A percentile compares a stretch with the other conserved stretches of the same genome.
phyloP scores from a whole-genome alignment of 2,797 vertebrate species.

The Taenioides sp. region DNA sequence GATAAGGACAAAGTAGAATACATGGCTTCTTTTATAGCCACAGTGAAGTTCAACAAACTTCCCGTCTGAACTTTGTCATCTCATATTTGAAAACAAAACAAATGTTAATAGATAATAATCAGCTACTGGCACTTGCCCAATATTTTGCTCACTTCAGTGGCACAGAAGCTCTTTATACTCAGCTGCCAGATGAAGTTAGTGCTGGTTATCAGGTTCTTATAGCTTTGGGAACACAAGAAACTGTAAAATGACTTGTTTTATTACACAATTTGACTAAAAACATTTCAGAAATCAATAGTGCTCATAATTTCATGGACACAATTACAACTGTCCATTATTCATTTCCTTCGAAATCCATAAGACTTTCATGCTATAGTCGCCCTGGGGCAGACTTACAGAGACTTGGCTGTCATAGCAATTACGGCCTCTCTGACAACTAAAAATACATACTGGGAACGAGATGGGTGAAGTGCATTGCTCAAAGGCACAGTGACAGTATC shows the following conservation, averaged over 20 bases:
- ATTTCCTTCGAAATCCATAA: neutral
- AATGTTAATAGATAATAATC: slow-evolving; percentile 25
- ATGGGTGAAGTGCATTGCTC: neutral
- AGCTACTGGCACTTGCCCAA: slow-evolving; percentile 20
- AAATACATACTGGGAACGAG: neutral
- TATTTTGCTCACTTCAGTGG: slow-evolving; percentile 14
- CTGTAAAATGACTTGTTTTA: neutral
- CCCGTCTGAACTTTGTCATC: slow-evolving; percentile 46
- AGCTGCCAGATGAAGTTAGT: neutral
- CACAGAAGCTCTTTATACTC: neutral
- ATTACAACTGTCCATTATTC: neutral
- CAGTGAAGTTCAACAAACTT: slow-evolving; percentile 19
- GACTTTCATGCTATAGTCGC: neutral
- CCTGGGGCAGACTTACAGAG: too few relatives aligned
- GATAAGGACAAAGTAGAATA: slow-evolving; percentile 32
- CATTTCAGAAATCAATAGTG: neutral
- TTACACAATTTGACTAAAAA: neutral
- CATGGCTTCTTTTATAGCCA: slow-evolving; percentile 35
- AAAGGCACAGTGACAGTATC: neutral
- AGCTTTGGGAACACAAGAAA: slow-evolving; percentile 5
- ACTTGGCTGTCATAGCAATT: neutral
- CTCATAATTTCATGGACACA: neutral
- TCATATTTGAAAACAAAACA: slow-evolving; percentile 24
- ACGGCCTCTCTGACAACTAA: neutral
- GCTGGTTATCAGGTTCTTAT: slow-evolving; percentile 44